Evolutionary conservation across 2,888 invertebrate species (phyloP).

Genomic region (Frankliniella fusca): DNA sequence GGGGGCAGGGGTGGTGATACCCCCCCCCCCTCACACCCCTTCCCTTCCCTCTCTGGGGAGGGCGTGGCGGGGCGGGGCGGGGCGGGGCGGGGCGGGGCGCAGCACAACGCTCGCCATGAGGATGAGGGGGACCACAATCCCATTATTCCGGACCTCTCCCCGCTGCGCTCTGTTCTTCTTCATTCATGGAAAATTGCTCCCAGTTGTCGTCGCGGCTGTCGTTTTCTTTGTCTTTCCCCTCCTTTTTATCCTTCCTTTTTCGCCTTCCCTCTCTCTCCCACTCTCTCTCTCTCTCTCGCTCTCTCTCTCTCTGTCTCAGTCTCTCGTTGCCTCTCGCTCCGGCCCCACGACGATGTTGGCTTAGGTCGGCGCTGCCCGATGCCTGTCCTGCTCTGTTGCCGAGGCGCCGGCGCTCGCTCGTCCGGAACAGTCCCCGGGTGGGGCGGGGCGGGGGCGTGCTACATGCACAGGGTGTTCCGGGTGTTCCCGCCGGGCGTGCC

Average conservation of each 20-base stretch:
- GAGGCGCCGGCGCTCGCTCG: no score
- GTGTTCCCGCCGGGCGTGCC: no score
- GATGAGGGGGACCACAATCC: constrained; percentile 12
- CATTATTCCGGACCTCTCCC: constrained; percentile 4
- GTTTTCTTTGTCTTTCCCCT: constrained; percentile 16
- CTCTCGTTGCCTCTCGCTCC: neutral
- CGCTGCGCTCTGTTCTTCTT: constrained; percentile 6
- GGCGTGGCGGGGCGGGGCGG: neutral
- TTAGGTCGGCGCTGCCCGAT: neutral
- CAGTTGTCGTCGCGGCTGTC: constrained; percentile 17
- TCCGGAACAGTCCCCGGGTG: no score
- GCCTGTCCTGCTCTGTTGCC: no score
- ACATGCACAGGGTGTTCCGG: no score
- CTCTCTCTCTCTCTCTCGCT: neutral
- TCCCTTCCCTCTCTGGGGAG: neutral
- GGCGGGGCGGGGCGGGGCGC: neutral
- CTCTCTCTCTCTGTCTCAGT: neutral
- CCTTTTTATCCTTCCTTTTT: neutral
- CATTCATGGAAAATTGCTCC: constrained; percentile 26
- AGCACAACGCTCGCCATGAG: constrained; percentile 3
- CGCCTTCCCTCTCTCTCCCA: neutral
- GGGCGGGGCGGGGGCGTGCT: no score
- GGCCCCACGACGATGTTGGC: neutral
- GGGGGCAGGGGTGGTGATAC: neutral
- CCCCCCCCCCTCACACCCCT: neutral